phyloP scores from a whole-genome alignment of 2,888 invertebrate genomes.

The Spicauda simplicius region DNA sequence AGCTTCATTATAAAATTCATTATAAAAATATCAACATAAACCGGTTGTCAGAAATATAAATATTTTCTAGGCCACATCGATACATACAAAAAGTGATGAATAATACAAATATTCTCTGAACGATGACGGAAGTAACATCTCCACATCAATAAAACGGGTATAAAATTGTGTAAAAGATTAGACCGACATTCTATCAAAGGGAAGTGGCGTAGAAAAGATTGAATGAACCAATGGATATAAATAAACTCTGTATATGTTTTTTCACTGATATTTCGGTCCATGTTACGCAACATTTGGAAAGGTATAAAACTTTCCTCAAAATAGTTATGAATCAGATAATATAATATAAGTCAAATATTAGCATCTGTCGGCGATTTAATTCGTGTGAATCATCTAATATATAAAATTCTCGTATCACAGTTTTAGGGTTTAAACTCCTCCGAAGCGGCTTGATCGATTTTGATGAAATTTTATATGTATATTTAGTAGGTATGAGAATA shows the following conservation, averaged over 20 bases:
- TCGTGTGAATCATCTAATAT: too few relatives aligned
- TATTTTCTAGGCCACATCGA: background rate
- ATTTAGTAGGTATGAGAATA: too few relatives aligned
- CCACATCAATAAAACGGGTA: conserved; percentile 40
- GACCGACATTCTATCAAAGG: conserved; percentile 42
- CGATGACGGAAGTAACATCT: conserved; percentile 25
- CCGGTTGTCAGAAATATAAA: background rate
- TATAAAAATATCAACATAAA: background rate
- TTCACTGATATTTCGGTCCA: background rate
- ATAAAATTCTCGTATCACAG: too few relatives aligned
- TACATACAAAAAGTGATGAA: conserved; percentile 16
- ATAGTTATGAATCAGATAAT: too few relatives aligned
- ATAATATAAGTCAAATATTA: too few relatives aligned
- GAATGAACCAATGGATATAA: conserved; percentile 38
- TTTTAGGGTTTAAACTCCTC: too few relatives aligned
- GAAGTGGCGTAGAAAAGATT: conserved; percentile 43
- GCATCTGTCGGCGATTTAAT: too few relatives aligned
- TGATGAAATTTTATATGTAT: too few relatives aligned
- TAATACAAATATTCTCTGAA: conserved; percentile 9
- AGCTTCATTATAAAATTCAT: too few relatives aligned
- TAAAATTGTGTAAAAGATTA: conserved; percentile 45
- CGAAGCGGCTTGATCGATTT: too few relatives aligned
- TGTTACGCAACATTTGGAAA: too few relatives aligned
- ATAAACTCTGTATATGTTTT: conserved; percentile 21
- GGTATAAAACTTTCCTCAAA: too few relatives aligned